Base-by-base conservation (phyloP, 2,797 vertebrate genomes). In the Pitangus sulphuratus region DNA sequence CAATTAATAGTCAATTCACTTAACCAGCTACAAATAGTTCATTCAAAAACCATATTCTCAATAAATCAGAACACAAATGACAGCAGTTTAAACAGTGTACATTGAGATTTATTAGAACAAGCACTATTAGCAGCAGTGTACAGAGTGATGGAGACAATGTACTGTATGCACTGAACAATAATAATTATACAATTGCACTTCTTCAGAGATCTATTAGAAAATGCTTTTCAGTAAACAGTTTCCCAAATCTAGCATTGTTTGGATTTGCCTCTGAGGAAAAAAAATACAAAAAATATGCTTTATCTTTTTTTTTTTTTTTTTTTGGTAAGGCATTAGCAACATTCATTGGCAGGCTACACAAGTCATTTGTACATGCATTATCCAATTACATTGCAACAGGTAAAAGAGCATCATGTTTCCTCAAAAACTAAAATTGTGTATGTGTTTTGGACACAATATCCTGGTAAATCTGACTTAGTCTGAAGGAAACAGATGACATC, bases 41-140 rank as follows among this genome's bases (percentile, higher is more conserved):
- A 33, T 50, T 66, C 39, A 56, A 65, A 30, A 93, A 60, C 16
- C 28, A n/a, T 39, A 65, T 51, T 70, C 58, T 80, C 19, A 71
- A 39, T 42, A 95, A 96, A 96, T 77, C 74, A 96, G 80, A 94
- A 91, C 74, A 76, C 87, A 93, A 76, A 86, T 62, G 51, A 88
- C 83, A 93, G 58, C 44, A 88, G 74, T 75, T 96, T 89, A 96
- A 97, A 97, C 89, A 96, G 96, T 96, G 97, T 97, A 97, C 95
- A 97, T 96, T 89, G 84, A 97, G 94, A 98, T 99, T 99, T 99
- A 99, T 99, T 99, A 98, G 98, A 99, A 99, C 98, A 98, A 99
- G 99, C 98, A 98, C 98, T 98, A 98, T 92, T 98, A 99, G 99
- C 99, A 99, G 99, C 98, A 98, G 96, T 95, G 94, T 97, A 97